phyloP scores from a whole-genome alignment of 1,140 invertebrate genomes.

The Leucophenga varia region DNA sequence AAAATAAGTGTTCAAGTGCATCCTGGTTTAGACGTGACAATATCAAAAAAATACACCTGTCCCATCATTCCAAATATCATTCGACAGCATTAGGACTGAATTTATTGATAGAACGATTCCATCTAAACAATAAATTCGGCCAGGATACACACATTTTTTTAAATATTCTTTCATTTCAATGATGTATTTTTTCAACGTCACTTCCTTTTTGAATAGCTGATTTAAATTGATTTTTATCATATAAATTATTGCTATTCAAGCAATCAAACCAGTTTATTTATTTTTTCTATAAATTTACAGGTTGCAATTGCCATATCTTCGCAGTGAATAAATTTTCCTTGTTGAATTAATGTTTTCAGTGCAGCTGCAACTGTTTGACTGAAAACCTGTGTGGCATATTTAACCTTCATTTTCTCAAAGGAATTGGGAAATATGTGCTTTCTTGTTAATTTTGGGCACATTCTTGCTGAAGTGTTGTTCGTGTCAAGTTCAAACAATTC shows the following conservation, averaged over 20 bases:
- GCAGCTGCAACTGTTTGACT: slow-evolving; percentile 10
- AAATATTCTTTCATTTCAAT: slow-evolving; percentile 11
- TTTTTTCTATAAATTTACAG: neutral
- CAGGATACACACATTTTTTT: too few species aligned
- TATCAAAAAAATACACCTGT: slow-evolving; percentile 1
- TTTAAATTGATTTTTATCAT: slow-evolving; percentile 4
- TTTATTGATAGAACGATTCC: slow-evolving; percentile 10
- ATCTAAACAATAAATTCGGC: too few species aligned
- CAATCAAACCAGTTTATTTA: slow-evolving; percentile 8
- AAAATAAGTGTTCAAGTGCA: too few species aligned
- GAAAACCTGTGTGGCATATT: slow-evolving; percentile 12
- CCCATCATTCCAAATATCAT: slow-evolving; percentile 8
- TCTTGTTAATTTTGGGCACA: slow-evolving; percentile 8
- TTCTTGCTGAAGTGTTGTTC: slow-evolving; percentile 1
- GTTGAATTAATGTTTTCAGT: slow-evolving; percentile 4
- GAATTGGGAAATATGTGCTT: slow-evolving; percentile 6
- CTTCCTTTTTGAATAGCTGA: neutral
- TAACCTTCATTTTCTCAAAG: slow-evolving; percentile 13
- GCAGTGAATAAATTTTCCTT: slow-evolving; percentile 3
- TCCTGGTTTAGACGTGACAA: too few species aligned
- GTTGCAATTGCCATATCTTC: slow-evolving; percentile 1
- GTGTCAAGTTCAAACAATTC: neutral
- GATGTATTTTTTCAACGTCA: neutral
- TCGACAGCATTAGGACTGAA: slow-evolving; percentile 1
- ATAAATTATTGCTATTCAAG: slow-evolving; percentile 7